A percentile compares a stretch with the other conserved stretches of the same genome.
These are phyloP conservation scores for Bombyx mandarina DNA, from an alignment of 1,140 invertebrate genomes.

Conservation along the genomic window DNA sequence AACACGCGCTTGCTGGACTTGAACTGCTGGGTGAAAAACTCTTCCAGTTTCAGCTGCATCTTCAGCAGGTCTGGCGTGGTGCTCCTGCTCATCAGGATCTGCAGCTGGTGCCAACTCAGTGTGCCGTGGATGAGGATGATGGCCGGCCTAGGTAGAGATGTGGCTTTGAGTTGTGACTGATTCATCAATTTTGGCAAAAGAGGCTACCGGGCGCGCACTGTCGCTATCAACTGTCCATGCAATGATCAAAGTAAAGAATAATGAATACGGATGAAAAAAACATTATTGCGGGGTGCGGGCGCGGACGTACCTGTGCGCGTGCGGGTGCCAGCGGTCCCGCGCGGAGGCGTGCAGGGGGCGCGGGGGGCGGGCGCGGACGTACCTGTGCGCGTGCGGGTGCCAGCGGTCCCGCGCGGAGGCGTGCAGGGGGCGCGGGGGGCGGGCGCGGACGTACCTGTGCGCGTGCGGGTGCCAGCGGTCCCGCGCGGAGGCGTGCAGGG, in stretches of 20 bases:
- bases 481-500: conserved; percentile 82
- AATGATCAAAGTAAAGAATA: no score
- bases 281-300: background rate
- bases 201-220: no score
- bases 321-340: conserved; percentile 83
- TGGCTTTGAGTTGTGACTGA: background rate
- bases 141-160: conserved; percentile 77
- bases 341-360: conserved; percentile 79
- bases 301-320: background rate
- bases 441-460: background rate
- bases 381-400: conserved; percentile 50
- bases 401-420: conserved; percentile 88
- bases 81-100: conserved; percentile 96
- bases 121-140: conserved; percentile 95
- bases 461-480: conserved; percentile 82
- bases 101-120: conserved; percentile 94
- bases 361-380: background rate
- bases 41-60: conserved; percentile 96
- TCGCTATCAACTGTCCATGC: no score
- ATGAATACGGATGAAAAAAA: no score
- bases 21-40: conserved; percentile 97
- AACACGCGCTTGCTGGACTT: conserved; percentile 93
- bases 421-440: conserved; percentile 70
- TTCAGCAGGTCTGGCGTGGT: conserved; percentile 96
- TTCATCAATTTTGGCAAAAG: no score